Conservation (phyloP, 2,888 invertebrate species). For the Hanleya hanleyi region DNA sequence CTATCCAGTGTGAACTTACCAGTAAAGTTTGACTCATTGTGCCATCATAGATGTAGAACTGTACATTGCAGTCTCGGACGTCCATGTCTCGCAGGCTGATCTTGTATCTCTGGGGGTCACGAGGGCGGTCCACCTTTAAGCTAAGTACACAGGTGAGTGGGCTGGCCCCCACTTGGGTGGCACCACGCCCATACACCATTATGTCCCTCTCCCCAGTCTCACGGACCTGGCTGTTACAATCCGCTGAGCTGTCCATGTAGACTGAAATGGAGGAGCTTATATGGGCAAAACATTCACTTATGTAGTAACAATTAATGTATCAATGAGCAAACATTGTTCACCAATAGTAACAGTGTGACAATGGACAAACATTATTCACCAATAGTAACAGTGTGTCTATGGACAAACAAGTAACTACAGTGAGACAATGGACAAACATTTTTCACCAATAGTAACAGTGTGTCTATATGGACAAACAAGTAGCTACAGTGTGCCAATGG, state of each 20-base stretch:
- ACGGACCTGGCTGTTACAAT: conserved; percentile 12
- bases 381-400: too few species aligned
- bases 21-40: not conserved
- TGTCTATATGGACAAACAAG: too few species aligned
- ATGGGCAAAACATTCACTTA: too few species aligned
- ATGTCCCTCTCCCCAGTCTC: not conserved
- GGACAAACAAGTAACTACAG: too few species aligned
- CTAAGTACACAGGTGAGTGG: conserved; percentile 24
- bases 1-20: too few species aligned
- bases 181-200: conserved; percentile 16
- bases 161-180: not conserved
- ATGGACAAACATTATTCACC: too few species aligned
- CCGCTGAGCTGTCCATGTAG: conserved; percentile 17
- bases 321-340: too few species aligned
- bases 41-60: conserved; percentile 52
- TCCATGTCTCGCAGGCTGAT: conserved; percentile 46
- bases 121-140: conserved; percentile 10
- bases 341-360: too few species aligned
- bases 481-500: too few species aligned
- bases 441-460: too few species aligned
- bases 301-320: too few species aligned
- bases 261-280: conserved; percentile 19
- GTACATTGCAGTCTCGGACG: conserved; percentile 54
- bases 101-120: conserved; percentile 34
- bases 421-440: too few species aligned